These are phyloP conservation scores for Ridgeia piscesae DNA, from an alignment of 1,140 invertebrate genomes.

Conservation along the genomic window DNA sequence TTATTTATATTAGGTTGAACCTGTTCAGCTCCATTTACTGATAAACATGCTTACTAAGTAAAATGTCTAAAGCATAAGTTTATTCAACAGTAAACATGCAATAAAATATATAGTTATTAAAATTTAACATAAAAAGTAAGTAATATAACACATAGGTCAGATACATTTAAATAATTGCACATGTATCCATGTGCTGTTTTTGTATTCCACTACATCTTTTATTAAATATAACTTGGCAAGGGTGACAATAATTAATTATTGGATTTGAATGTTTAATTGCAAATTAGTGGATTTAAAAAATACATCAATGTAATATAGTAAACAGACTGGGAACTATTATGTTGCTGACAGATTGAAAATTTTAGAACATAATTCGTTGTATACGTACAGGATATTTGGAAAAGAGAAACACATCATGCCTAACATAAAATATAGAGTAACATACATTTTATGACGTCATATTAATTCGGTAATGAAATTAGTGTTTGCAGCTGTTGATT, in stretches of 20 bases:
- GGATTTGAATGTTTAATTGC: too few relatives aligned
- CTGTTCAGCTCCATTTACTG: neutral
- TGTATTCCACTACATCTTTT: too few relatives aligned
- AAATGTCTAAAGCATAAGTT: neutral
- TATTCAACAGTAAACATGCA: neutral
- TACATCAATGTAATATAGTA: too few relatives aligned
- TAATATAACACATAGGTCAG: too few relatives aligned
- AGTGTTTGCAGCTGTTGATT: neutral
- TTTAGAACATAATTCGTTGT: neutral
- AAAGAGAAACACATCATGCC: neutral
- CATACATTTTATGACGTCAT: neutral
- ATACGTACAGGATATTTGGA: neutral
- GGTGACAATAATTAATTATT: too few relatives aligned
- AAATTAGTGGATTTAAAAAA: too few relatives aligned
- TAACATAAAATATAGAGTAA: neutral
- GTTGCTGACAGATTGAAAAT: neutral
- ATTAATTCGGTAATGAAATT: neutral
- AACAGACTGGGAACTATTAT: neutral
- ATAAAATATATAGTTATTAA: too few relatives aligned
- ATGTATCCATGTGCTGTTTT: too few relatives aligned
- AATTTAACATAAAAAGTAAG: too few relatives aligned
- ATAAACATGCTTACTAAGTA: neutral
- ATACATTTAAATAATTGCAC: too few relatives aligned
- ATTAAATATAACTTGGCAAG: too few relatives aligned
- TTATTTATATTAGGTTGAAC: neutral